Conservation (phyloP, 2,113 vertebrate genomes). For the Microtus ochrogaster region DNA sequence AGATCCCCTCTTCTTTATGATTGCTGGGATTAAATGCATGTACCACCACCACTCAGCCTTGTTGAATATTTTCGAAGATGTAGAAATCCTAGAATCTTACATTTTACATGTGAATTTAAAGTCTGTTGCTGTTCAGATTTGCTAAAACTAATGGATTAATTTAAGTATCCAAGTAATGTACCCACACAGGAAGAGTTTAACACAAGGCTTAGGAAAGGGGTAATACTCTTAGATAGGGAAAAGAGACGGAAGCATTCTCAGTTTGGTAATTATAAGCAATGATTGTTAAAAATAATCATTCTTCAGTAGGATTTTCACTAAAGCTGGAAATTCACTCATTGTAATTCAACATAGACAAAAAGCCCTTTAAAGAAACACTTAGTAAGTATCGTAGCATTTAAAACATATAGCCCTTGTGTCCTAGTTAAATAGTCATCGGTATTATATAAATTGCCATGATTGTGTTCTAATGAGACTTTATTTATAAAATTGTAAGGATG, state of each 20-base stretch:
- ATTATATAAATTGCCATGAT: not conserved
- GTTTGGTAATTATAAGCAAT: not conserved
- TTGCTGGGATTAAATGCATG: not conserved
- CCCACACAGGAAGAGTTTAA: not conserved
- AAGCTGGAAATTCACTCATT: not conserved
- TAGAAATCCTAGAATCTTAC: not conserved
- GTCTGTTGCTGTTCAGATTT: not conserved
- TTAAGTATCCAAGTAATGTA: not conserved
- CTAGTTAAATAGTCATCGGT: not conserved
- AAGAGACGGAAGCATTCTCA: not conserved
- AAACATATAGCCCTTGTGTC: not conserved
- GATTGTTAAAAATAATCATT: not conserved
- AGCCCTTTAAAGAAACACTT: not conserved
- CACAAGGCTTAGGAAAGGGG: not conserved
- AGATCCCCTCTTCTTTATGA: not conserved
- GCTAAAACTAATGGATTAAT: not conserved
- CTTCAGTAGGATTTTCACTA: not conserved
- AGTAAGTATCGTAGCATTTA: conserved; percentile 3
- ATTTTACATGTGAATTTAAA: not conserved
- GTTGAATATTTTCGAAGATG: not conserved
- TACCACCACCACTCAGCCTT: not conserved
- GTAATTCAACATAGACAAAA: not conserved
- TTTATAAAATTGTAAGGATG: not conserved
- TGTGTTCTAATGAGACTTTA: not conserved
- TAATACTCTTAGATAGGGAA: not conserved